Evolutionary conservation across 92 coral and sea anemone genomes (phyloP).

Genomic region (Montipora capitata): DNA sequence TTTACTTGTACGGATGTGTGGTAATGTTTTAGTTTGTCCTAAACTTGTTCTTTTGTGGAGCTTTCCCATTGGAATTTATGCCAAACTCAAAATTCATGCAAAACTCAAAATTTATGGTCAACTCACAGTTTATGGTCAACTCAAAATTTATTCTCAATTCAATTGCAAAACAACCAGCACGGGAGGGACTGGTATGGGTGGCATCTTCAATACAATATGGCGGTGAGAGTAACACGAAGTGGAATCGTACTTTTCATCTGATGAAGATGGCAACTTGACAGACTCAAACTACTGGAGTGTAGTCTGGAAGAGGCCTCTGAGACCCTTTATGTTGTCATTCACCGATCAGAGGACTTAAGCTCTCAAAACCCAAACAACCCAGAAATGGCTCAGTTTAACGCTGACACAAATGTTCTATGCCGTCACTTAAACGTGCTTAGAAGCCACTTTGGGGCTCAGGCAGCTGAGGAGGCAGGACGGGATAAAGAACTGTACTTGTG

Average conservation of each 20-base stretch:
- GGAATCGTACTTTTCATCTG: conserved; percentile 6
- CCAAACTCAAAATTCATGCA: conserved; percentile 21
- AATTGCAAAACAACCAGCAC: conserved; percentile 1
- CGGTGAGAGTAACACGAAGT: background rate
- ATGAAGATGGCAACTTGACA: conserved; percentile 10
- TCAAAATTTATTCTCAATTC: background rate
- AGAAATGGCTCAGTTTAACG: background rate
- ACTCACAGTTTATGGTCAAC: background rate
- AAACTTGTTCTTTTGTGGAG: conserved; percentile 20
- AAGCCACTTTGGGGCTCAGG: conserved; percentile 24
- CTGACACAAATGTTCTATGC: background rate
- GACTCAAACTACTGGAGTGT: conserved; percentile 1
- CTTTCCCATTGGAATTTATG: conserved; percentile 5
- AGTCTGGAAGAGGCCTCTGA: conserved; percentile 12
- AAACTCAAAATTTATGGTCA: background rate
- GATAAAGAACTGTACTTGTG: conserved; percentile 24
- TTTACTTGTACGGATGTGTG: conserved; percentile 5
- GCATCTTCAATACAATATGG: conserved; percentile 1
- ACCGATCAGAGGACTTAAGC: conserved; percentile 8
- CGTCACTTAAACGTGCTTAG: background rate
- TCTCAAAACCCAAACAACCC: conserved; percentile 9
- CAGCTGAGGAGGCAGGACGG: conserved; percentile 10
- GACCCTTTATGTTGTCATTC: conserved; percentile 12
- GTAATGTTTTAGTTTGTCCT: conserved; percentile 20
- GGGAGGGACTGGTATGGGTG: conserved; percentile 7